phyloP scores from a whole-genome alignment of 2,113 vertebrate species.

The Geococcyx californianus region DNA sequence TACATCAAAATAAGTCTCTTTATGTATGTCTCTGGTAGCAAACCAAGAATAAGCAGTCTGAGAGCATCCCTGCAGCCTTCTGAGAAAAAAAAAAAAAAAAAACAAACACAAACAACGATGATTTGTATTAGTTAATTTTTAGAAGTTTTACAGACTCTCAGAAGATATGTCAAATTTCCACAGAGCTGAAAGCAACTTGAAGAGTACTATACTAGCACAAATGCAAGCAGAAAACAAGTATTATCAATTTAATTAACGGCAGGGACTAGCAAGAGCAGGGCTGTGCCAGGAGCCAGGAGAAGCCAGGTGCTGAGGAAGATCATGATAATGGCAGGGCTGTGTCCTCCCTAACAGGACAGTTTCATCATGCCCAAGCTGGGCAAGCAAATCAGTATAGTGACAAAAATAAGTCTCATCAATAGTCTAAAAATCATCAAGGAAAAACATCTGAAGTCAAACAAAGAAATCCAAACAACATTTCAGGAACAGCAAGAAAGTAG shows the following conservation, averaged over 20 bases:
- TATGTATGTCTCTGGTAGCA: neutral
- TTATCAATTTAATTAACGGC: neutral
- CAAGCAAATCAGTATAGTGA: neutral
- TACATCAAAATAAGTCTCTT: neutral
- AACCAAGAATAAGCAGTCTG: neutral
- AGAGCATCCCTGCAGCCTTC: neutral
- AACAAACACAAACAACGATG: neutral
- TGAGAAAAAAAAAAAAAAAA: neutral
- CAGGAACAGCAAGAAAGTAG: neutral
- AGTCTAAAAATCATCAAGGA: neutral
- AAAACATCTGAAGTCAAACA: neutral
- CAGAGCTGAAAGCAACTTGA: neutral
- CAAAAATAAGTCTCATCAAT: neutral
- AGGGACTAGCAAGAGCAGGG: neutral
- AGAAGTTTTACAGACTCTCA: neutral
- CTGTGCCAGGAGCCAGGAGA: neutral
- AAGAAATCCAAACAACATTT: neutral
- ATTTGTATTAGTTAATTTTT: neutral
- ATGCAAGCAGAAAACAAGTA: neutral
- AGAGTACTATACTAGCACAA: neutral
- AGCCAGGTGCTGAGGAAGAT: neutral
- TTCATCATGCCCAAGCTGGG: neutral
- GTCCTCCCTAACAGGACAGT: neutral
- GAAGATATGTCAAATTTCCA: neutral
- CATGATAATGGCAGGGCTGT: neutral